phyloP scores from a whole-genome alignment of 1,140 invertebrate species.

The Penaeus vannamei region DNA sequence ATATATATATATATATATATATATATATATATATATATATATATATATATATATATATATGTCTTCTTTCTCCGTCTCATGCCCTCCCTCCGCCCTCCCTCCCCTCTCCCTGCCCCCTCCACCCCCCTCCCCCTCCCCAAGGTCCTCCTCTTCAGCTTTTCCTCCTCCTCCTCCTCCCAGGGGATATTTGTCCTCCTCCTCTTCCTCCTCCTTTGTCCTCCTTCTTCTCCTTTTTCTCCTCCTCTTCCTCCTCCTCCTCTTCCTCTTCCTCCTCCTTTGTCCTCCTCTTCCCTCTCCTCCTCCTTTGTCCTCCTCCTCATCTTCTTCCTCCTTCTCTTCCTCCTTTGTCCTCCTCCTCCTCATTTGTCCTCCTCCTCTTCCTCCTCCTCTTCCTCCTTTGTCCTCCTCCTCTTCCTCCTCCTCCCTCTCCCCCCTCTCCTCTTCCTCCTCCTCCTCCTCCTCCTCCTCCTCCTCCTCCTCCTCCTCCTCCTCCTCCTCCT shows the following conservation, averaged over 20 bases:
- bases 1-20: neutral
- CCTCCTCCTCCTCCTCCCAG: too few relatives aligned
- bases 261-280: neutral
- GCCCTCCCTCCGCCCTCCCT: too few relatives aligned
- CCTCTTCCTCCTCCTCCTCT: neutral
- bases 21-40: neutral
- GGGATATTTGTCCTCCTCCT: neutral
- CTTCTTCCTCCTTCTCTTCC: neutral
- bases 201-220: neutral
- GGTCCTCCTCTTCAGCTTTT: too few relatives aligned
- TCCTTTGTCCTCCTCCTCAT: too few relatives aligned
- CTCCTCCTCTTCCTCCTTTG: neutral
- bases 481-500: neutral
- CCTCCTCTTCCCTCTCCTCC: neutral
- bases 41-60: neutral
- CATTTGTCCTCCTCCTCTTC: too few relatives aligned
- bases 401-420: too few relatives aligned
- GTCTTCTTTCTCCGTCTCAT: too few relatives aligned
- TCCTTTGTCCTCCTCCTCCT: neutral
- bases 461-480: too few relatives aligned
- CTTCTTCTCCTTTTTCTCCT: neutral
- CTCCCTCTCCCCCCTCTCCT: too few relatives aligned
- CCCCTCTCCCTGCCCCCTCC: too few relatives aligned
- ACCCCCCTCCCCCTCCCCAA: too few relatives aligned
- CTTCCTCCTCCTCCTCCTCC: too few relatives aligned